Evolutionary conservation across 2,888 invertebrate genomes (phyloP), one percentile per base, ranked within the genome.

Genomic region (Alloscopus bannaensis): DNA sequence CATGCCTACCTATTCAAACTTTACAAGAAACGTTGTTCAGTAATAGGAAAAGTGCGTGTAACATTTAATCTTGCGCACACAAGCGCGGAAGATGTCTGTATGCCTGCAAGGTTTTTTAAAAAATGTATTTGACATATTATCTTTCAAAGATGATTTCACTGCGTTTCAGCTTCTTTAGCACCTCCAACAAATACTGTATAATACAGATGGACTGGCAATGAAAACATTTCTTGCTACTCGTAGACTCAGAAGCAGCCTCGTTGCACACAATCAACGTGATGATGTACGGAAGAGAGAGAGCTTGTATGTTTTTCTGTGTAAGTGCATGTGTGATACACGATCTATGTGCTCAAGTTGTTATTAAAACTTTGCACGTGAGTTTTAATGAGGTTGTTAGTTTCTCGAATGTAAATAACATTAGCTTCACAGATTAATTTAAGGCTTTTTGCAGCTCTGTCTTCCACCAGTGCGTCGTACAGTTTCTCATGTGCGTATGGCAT

Each of bases 341-440:
- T 60, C 28, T 68, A 50, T 77, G 69, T 77, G 22, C 64, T 26
- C 59, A 60, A 62, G 42, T 77, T 45, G 60, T 77, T 77, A 77
- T 64, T 77, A 60, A 77, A 77, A 77, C 69, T 69, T 77, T 77
- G 76, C 76, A 77, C 76, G 69, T 77, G 69, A 69, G 69, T 77
- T 60, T 60, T 77, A 77, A 77, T 77, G 76, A 77, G 76, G 68
- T 77, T 77, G 76, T 77, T 77, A 69, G 76, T 77, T 77, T 77
- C 76, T 69, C 47, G 40, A 62, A 55, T 69, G 64, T 64, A 77
- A 77, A 77, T 77, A 77, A 60, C 52, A 66, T 65, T 65, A 47
- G 59, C 60, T 60, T 60, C 57, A 66, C 59, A 66, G 73, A 75
- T 68, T 66, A 60, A 26, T 28, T 28, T 50, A 8, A 28, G 50